A percentile compares a stretch with the other conserved stretches of the same genome.
phyloP scores from a whole-genome alignment of 2,113 vertebrate genomes.

The Podilymbus podiceps region DNA sequence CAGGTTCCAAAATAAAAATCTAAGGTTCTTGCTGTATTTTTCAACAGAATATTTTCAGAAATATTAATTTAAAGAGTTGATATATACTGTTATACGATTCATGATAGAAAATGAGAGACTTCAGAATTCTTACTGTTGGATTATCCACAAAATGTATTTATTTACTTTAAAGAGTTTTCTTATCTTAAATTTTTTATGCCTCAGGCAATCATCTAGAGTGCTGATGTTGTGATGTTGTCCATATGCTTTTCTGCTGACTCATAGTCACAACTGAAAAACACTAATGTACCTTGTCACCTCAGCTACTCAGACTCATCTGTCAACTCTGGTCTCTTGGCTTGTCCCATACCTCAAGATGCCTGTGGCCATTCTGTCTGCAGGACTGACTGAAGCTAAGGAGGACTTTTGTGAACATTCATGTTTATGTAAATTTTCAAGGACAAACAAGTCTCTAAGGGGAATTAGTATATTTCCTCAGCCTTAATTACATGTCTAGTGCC shows the following conservation, averaged over 20 bases:
- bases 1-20: background rate
- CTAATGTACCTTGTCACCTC: background rate
- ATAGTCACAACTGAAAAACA: background rate
- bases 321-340: background rate
- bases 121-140: background rate
- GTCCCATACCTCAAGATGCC: background rate
- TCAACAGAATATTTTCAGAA: background rate
- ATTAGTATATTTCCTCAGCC: background rate
- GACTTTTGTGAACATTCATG: fast-evolving
- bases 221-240: background rate
- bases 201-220: background rate
- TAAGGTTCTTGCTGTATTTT: background rate
- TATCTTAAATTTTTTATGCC: background rate
- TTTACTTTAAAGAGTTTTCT: background rate
- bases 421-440: background rate
- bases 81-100: background rate
- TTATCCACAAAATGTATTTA: background rate
- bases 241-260: constrained; percentile 17
- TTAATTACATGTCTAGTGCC: background rate
- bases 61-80: background rate
- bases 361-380: background rate
- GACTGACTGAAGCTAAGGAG: background rate
- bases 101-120: background rate
- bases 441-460: background rate
- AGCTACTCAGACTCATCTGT: background rate